Conservation (phyloP, 2,797 vertebrate species). For the Molothrus aeneus region DNA sequence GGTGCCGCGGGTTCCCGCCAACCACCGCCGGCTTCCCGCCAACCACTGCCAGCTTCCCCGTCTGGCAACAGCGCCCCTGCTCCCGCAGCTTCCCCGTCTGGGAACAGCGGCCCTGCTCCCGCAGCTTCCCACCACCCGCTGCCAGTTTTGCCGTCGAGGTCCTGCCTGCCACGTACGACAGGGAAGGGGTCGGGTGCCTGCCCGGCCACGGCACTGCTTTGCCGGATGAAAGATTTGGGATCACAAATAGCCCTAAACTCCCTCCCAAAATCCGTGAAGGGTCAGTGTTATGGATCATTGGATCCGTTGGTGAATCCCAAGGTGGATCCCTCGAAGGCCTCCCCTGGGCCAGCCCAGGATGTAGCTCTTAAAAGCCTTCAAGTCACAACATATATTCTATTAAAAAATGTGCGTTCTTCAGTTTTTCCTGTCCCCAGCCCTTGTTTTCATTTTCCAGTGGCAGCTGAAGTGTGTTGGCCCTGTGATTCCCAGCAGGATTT, state of each 20-base stretch:
- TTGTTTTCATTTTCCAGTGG: not conserved
- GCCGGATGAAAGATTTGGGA: no score
- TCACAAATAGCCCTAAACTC: not conserved
- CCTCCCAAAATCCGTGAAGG: not conserved
- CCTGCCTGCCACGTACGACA: not conserved
- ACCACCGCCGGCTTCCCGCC: no score
- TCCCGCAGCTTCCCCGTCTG: no score
- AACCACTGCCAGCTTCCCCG: no score
- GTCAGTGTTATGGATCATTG: not conserved
- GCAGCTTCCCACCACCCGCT: not conserved
- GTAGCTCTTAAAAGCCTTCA: not conserved
- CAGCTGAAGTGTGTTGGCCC: not conserved
- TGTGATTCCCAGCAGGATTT: not conserved
- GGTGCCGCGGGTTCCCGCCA: no score
- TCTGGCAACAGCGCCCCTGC: no score
- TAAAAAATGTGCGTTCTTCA: fast-evolving
- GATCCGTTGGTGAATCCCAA: not conserved
- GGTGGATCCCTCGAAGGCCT: not conserved
- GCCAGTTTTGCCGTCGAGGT: no score
- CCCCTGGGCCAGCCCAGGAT: not conserved
- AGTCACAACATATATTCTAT: not conserved
- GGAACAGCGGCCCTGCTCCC: no score
- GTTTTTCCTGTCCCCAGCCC: not conserved
- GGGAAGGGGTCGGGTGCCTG: not conserved
- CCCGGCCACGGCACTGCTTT: not conserved